Evolutionary conservation across 2,113 vertebrate genomes (phyloP).

Genomic region (Coracopsis vasa): DNA sequence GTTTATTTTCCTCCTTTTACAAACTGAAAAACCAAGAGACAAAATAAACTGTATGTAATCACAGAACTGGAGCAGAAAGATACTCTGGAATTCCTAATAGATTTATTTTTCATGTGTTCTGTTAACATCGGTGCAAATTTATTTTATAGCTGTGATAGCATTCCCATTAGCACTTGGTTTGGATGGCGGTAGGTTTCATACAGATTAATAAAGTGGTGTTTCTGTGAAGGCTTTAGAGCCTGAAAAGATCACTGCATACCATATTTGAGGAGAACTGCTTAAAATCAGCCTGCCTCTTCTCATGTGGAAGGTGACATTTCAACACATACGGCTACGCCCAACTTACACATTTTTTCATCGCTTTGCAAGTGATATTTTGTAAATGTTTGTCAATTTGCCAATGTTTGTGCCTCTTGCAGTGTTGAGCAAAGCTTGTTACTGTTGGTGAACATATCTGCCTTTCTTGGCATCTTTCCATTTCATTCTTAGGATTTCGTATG

Average conservation of each 20-base stretch:
- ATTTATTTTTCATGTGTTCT: not conserved
- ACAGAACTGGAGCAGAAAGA: not conserved
- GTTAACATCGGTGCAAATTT: not conserved
- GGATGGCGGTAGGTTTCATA: not conserved
- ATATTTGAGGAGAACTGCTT: not conserved
- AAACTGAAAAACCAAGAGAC: not conserved
- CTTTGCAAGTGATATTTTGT: conserved; percentile 11
- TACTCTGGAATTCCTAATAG: not conserved
- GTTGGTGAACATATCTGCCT: not conserved
- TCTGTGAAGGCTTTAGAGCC: not conserved
- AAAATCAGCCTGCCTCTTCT: not conserved
- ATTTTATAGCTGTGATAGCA: not conserved
- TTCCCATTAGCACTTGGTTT: not conserved
- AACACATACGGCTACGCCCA: not conserved
- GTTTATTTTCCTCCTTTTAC: not conserved
- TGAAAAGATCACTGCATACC: not conserved
- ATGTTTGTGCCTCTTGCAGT: not conserved
- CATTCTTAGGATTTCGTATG: conserved; percentile 19
- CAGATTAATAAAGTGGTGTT: not conserved
- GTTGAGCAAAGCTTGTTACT: conserved; percentile 25
- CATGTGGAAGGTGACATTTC: not conserved
- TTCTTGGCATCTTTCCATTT: not conserved
- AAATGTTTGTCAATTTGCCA: conserved; percentile 20
- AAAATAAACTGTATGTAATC: not conserved
- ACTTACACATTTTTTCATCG: not conserved